A percentile compares a stretch with the other conserved stretches of the same genome.
phyloP scores from a whole-genome alignment of 2,797 vertebrate species.

The Chiroxiphia lanceolata region DNA sequence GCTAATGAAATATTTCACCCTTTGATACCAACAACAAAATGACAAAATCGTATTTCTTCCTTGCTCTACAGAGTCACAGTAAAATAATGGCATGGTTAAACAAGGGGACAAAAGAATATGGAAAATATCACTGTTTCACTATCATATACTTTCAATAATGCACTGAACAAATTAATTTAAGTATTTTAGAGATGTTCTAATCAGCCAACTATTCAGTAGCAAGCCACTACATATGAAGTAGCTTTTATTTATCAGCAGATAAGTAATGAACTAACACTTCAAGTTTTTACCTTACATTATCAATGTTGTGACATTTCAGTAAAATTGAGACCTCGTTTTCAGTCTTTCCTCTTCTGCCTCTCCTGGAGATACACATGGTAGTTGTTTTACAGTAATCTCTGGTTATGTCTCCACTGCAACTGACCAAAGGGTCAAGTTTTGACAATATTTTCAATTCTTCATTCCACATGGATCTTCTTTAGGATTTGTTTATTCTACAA shows the following conservation, averaged over 20 bases:
- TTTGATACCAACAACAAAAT: background rate
- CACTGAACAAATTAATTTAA: background rate
- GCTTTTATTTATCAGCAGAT: conserved; percentile 11
- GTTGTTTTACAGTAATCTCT: background rate
- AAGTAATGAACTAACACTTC: background rate
- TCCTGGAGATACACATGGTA: background rate
- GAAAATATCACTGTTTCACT: background rate
- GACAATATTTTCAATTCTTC: background rate
- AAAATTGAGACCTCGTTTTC: background rate
- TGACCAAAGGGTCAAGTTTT: background rate
- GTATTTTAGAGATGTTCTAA: background rate
- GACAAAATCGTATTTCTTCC: background rate
- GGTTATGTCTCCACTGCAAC: background rate
- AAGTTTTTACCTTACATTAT: background rate
- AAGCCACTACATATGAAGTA: background rate
- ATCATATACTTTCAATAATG: background rate
- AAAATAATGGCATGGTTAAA: background rate
- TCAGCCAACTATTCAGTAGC: background rate
- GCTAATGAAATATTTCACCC: background rate
- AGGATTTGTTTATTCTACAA: background rate
- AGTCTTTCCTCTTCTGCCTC: background rate
- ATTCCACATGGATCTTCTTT: background rate
- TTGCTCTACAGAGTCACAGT: background rate
- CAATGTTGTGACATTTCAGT: background rate
- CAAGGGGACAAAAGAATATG: background rate